These are phyloP conservation scores for Thalassoma bifasciatum DNA, from an alignment of 2,113 vertebrate genomes.

Conservation along the genomic window DNA sequence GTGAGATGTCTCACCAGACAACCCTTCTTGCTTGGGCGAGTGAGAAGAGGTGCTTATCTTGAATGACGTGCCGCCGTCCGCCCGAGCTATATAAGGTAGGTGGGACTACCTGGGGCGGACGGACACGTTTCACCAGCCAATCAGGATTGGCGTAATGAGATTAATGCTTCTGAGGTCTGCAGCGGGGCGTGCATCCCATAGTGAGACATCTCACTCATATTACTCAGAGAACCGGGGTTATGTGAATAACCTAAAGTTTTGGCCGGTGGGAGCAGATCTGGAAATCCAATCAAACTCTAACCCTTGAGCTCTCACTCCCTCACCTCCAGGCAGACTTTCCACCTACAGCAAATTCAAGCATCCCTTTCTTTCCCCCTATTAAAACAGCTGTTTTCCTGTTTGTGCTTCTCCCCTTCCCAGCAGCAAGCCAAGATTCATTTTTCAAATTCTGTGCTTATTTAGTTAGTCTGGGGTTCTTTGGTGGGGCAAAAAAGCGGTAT, in stretches of 20 bases:
- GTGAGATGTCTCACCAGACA: no score
- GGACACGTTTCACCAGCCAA: no score
- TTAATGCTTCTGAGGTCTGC: no score
- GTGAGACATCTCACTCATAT: conserved; percentile 4
- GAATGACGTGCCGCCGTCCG: no score
- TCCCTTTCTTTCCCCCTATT: conserved; percentile 18
- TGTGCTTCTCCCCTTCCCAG: conserved; percentile 27
- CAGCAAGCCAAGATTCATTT: conserved; percentile 25
- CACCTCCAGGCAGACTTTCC: conserved; percentile 66
- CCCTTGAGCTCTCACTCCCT: conserved; percentile 39
- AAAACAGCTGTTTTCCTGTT: conserved; percentile 66
- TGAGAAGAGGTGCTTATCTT: no score
- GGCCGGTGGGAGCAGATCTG: conserved; percentile 29
- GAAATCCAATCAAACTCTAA: conserved; percentile 50
- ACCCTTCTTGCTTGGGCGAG: no score
- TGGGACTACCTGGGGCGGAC: no score
- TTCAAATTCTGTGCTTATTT: conserved; percentile 37
- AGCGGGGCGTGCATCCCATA: no score
- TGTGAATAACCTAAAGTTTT: no score
- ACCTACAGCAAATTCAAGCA: conserved; percentile 33
- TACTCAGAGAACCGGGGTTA: conserved; percentile 44
- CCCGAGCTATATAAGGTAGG: no score
- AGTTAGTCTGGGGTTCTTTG: conserved; percentile 24
- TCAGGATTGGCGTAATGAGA: no score
- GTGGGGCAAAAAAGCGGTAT: conserved; percentile 12